Percentiles rank a stretch among this genome's conserved stretches.
These are phyloP conservation scores for Zosterops pallidus DNA, from an alignment of 2,113 vertebrate species.

Conservation along the genomic window DNA sequence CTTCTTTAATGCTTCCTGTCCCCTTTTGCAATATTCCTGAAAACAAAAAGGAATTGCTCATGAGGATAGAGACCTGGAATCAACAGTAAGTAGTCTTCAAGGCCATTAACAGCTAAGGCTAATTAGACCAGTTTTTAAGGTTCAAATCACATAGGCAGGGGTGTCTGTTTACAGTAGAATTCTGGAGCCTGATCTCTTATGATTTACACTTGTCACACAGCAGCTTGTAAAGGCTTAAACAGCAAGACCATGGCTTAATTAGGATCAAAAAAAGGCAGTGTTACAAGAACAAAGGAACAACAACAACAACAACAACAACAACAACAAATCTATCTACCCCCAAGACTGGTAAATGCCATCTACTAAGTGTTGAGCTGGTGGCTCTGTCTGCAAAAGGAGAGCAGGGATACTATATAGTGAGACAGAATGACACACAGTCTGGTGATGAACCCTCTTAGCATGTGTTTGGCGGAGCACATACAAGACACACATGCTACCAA, in stretches of 20 bases:
- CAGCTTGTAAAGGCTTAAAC: not conserved
- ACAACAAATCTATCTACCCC: not conserved
- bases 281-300: not conserved
- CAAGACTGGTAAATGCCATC: not conserved
- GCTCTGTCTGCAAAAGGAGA: not conserved
- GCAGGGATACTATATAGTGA: not conserved
- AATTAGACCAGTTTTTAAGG: not conserved
- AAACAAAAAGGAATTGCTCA: not conserved
- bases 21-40: constrained; percentile 77
- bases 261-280: not conserved
- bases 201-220: not conserved
- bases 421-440: not conserved
- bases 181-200: not conserved
- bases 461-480: not conserved
- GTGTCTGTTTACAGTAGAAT: not conserved
- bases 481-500: not conserved
- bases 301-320: not conserved
- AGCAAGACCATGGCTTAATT: not conserved
- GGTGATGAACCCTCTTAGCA: not conserved
- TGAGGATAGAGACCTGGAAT: not conserved
- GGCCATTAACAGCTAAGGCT: not conserved
- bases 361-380: not conserved
- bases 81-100: not conserved
- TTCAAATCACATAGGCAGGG: not conserved
- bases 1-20: constrained; percentile 74